Evolutionary conservation across 2,113 vertebrate genomes (phyloP).

Genomic region (Verasper variegatus): DNA sequence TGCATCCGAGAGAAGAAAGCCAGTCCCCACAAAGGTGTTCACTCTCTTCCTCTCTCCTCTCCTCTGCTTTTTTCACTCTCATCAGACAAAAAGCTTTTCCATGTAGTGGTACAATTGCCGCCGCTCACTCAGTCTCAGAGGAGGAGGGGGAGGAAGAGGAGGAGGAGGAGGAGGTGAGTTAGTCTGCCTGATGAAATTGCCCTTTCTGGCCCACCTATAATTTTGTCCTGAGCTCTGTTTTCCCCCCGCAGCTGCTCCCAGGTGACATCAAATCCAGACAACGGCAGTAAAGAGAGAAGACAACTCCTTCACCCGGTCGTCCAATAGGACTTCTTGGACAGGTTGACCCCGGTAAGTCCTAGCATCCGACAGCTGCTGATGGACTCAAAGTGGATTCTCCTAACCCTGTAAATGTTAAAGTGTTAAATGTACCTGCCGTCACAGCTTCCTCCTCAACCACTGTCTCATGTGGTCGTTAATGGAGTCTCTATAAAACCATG

Average conservation of each 20-base stretch:
- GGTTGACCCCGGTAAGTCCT: slow-evolving; percentile 31
- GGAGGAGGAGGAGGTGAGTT: slow-evolving; percentile 37
- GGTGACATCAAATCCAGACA: slow-evolving; percentile 30
- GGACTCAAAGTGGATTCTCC: neutral
- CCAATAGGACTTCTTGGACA: neutral
- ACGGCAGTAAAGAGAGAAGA: slow-evolving; percentile 23
- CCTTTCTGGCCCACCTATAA: slow-evolving; percentile 52
- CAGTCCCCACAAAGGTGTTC: slow-evolving; percentile 26
- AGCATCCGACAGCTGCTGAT: slow-evolving; percentile 15
- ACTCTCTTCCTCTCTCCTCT: neutral
- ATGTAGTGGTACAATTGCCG: slow-evolving; percentile 47
- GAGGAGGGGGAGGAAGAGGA: slow-evolving; percentile 23
- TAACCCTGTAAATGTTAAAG: neutral
- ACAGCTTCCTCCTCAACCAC: neutral
- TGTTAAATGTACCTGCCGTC: neutral
- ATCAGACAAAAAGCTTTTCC: slow-evolving; percentile 74
- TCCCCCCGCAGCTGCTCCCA: slow-evolving; percentile 3
- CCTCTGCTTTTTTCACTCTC: slow-evolving; percentile 28
- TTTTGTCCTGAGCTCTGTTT: slow-evolving; percentile 24
- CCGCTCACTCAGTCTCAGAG: slow-evolving; percentile 16
- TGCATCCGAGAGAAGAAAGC: slow-evolving; percentile 4
- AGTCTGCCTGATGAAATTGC: slow-evolving; percentile 56
- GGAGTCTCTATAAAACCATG: too few relatives aligned
- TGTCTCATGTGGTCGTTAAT: too few relatives aligned
- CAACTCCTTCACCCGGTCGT: slow-evolving; percentile 25